These are phyloP conservation scores for Macrobrachium rosenbergii DNA, from an alignment of 1,140 invertebrate genomes.

Conservation along the genomic window DNA sequence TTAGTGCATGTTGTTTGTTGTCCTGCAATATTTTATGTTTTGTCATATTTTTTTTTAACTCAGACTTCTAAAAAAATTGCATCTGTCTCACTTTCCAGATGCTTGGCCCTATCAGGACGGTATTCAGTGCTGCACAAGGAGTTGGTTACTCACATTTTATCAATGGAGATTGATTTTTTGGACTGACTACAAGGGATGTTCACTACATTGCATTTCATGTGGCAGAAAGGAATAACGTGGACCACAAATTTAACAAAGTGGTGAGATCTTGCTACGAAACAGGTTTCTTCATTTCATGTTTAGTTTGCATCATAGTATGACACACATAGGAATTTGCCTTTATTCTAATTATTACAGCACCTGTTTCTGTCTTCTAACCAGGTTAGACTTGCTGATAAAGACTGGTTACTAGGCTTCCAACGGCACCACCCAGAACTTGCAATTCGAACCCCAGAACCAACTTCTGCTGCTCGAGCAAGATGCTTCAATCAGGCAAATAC, in stretches of 20 bases:
- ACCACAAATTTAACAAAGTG: constrained; percentile 58
- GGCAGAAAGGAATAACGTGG: constrained; percentile 35
- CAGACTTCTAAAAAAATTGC: not conserved
- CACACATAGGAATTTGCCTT: constrained; percentile 46
- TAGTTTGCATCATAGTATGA: no score
- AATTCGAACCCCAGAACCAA: constrained; percentile 49
- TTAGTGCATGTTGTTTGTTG: not conserved
- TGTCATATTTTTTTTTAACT: not conserved
- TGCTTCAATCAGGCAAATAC: constrained; percentile 39
- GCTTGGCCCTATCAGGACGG: constrained; percentile 50
- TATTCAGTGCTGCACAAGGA: constrained; percentile 54
- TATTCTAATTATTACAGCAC: not conserved
- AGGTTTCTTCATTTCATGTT: constrained; percentile 31
- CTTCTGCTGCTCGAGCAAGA: constrained; percentile 45
- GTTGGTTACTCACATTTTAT: constrained; percentile 45
- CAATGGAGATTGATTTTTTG: constrained; percentile 41
- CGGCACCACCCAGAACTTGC: constrained; percentile 45
- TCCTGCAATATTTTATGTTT: not conserved
- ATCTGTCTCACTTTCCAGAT: constrained; percentile 23
- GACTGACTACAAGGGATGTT: constrained; percentile 55
- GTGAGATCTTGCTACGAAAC: constrained; percentile 42
- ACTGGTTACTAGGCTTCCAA: constrained; percentile 46
- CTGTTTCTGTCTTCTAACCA: constrained; percentile 18
- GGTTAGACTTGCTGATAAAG: constrained; percentile 39
- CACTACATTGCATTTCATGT: constrained; percentile 46